phyloP scores from a whole-genome alignment of 2,888 invertebrate species.

The Osmoderma eremita region DNA sequence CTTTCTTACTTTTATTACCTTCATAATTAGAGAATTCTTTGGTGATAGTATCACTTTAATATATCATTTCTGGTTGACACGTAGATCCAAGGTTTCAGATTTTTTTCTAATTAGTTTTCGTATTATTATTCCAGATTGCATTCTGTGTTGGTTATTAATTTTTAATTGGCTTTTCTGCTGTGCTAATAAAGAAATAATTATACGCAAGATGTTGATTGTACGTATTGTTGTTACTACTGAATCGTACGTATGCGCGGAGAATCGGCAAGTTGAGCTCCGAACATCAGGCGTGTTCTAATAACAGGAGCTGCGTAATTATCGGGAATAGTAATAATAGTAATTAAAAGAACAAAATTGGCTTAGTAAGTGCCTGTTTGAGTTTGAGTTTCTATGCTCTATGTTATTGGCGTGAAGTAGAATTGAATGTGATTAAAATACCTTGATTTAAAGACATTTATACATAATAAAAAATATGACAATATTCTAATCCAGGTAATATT shows the following conservation, averaged over 20 bases:
- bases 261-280: neutral
- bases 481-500: neutral
- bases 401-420: neutral
- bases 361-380: conserved; percentile 2
- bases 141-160: conserved; percentile 15
- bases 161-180: conserved; percentile 22
- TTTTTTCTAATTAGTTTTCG: conserved; percentile 27
- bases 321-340: conserved; percentile 17
- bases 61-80: conserved; percentile 36
- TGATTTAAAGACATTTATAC: neutral
- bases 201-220: neutral
- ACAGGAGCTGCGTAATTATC: conserved; percentile 13
- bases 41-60: conserved; percentile 35
- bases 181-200: conserved; percentile 28
- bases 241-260: neutral
- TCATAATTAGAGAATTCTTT: conserved; percentile 38
- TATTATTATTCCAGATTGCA: conserved; percentile 30
- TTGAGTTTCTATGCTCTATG: neutral
- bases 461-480: neutral
- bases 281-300: conserved; percentile 4
- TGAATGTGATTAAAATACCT: neutral
- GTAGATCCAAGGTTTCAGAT: conserved; percentile 18
- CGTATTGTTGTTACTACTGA: conserved; percentile 16
- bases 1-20: conserved; percentile 37
- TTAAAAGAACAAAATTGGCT: conserved; percentile 12